Evolutionary conservation across 2,113 vertebrate genomes (phyloP).

Genomic region (Engystomops pustulosus): DNA sequence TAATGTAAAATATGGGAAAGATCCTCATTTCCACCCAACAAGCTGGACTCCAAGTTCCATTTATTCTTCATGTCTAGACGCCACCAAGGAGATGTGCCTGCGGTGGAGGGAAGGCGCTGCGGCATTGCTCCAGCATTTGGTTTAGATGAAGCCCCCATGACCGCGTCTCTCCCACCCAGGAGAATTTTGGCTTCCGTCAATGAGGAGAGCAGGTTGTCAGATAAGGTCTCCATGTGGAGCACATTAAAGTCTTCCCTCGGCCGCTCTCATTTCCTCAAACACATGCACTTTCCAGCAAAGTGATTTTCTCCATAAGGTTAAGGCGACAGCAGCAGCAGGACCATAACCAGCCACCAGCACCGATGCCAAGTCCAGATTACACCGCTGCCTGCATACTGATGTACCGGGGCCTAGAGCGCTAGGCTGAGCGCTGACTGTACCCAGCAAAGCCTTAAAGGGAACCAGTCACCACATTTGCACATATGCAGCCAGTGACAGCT

Average conservation of each 20-base stretch:
- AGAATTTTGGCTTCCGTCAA: conserved; percentile 49
- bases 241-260: conserved; percentile 11
- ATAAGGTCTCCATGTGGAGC: conserved; percentile 41
- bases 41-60: background rate
- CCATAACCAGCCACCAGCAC: conserved; percentile 18
- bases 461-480: too few relatives aligned
- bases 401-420: too few relatives aligned
- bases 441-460: too few relatives aligned
- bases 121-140: conserved; percentile 41
- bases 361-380: conserved; percentile 13
- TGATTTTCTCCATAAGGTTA: background rate
- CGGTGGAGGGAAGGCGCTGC: background rate
- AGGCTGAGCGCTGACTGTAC: too few relatives aligned
- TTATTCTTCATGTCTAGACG: conserved; percentile 49
- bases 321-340: background rate
- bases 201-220: conserved; percentile 33
- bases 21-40: conserved; percentile 4
- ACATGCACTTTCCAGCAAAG: conserved; percentile 5
- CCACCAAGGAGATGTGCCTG: conserved; percentile 24
- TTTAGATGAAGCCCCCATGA: conserved; percentile 38
- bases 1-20: background rate
- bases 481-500: too few relatives aligned
- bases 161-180: conserved; percentile 30
- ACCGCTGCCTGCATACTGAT: background rate
- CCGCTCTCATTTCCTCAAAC: conserved; percentile 17